A percentile compares a stretch with the other conserved stretches of the same genome.
Conservation (phyloP, 2,113 vertebrate genomes). For the Erythrolamprus reginae region DNA sequence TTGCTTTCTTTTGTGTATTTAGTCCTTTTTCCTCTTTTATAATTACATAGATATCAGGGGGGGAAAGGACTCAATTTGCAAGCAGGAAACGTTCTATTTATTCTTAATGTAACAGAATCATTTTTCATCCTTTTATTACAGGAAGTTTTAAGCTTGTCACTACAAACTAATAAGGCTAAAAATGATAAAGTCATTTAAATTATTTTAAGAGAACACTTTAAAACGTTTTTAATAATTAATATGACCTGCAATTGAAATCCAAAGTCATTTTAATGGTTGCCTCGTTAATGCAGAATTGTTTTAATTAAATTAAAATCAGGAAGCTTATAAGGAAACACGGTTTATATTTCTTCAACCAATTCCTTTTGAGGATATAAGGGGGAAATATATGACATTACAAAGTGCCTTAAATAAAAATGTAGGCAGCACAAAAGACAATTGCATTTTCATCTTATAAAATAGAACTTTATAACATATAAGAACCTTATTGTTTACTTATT, state of each 20-base stretch:
- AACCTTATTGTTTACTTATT: not conserved
- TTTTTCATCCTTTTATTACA: constrained; percentile 39
- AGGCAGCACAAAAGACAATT: not conserved
- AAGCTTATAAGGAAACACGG: constrained; percentile 14
- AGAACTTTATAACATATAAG: not conserved
- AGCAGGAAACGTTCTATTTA: constrained; percentile 31
- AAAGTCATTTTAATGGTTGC: constrained; percentile 29
- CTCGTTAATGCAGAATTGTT: constrained; percentile 34
- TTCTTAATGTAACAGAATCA: constrained; percentile 30
- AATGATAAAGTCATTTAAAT: constrained; percentile 45
- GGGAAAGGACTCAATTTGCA: constrained; percentile 30
- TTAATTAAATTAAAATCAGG: constrained; percentile 34
- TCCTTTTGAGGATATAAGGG: not conserved
- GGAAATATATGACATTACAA: not conserved
- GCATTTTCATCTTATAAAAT: not conserved
- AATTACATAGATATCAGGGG: constrained; percentile 37
- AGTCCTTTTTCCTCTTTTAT: not conserved
- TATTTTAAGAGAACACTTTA: constrained; percentile 21
- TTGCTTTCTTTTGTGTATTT: not conserved
- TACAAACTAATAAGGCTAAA: constrained; percentile 47
- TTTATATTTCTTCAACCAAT: constrained; percentile 14
- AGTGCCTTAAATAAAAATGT: not conserved
- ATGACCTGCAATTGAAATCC: constrained; percentile 43
- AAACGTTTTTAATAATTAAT: constrained; percentile 18
- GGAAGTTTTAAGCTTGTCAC: constrained; percentile 28